phyloP scores from a whole-genome alignment of 2,797 vertebrate species.

The Spinibarbus caldwelli region DNA sequence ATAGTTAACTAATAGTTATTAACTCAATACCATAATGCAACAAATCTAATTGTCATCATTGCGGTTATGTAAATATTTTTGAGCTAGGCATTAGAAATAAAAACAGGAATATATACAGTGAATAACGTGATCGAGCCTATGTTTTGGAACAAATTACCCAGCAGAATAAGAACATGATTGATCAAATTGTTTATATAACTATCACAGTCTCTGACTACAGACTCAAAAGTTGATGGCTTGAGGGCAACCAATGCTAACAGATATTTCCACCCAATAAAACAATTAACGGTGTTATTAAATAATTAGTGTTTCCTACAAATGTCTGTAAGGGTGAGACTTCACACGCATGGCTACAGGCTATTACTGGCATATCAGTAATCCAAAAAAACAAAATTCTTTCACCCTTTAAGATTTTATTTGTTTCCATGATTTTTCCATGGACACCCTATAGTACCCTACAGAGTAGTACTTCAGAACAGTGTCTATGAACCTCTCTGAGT shows the following conservation, averaged over 20 bases:
- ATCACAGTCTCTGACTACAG: background rate
- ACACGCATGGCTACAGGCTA: background rate
- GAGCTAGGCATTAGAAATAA: background rate
- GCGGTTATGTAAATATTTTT: background rate
- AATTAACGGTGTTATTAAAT: background rate
- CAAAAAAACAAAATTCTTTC: background rate
- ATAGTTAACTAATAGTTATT: background rate
- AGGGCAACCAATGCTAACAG: conserved; percentile 35
- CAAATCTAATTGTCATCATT: background rate
- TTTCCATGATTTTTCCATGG: background rate
- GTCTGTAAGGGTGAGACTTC: background rate
- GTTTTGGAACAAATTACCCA: conserved; percentile 99
- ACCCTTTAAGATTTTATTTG: background rate
- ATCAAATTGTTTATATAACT: background rate
- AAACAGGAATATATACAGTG: conserved; percentile 77
- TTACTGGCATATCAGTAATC: background rate
- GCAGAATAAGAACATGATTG: conserved; percentile 48
- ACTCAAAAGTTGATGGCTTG: background rate
- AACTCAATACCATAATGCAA: background rate
- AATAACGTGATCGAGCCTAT: conserved; percentile 97
- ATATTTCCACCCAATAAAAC: background rate
- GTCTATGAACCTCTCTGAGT: background rate
- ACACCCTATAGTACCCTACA: background rate
- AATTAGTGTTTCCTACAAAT: background rate
- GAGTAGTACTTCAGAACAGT: background rate